Percentiles rank a stretch among this genome's conserved stretches.
phyloP scores from a whole-genome alignment of 2,113 vertebrate genomes.

The Willisornis vidua region DNA sequence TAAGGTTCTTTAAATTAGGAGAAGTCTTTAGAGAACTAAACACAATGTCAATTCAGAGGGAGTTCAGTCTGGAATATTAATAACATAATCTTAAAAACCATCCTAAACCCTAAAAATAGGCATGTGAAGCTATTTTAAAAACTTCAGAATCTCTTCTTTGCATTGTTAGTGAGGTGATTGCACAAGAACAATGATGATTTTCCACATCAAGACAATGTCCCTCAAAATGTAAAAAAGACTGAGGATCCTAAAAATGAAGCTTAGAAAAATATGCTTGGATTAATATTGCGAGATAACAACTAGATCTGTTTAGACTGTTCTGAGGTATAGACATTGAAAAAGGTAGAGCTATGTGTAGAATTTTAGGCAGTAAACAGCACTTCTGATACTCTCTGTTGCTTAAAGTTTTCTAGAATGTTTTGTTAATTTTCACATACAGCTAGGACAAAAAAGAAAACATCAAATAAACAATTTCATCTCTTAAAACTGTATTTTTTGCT shows the following conservation, averaged over 20 bases:
- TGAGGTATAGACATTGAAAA: background rate
- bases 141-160: background rate
- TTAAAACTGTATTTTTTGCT: background rate
- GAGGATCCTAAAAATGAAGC: background rate
- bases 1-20: background rate
- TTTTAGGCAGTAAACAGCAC: background rate
- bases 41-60: background rate
- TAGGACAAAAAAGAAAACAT: background rate
- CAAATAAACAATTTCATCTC: background rate
- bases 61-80: background rate
- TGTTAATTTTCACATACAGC: background rate
- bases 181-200: background rate
- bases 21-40: background rate
- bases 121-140: background rate
- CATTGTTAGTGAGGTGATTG: background rate
- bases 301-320: background rate
- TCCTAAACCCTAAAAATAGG: background rate
- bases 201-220: rapidly evolving
- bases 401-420: background rate
- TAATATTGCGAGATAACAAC: background rate
- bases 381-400: background rate
- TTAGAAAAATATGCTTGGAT: background rate
- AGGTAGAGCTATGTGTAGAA: background rate
- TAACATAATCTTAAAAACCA: background rate
- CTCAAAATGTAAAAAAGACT: background rate